phyloP scores from a whole-genome alignment of 2,797 vertebrate genomes.

The Danio aesculapii region DNA sequence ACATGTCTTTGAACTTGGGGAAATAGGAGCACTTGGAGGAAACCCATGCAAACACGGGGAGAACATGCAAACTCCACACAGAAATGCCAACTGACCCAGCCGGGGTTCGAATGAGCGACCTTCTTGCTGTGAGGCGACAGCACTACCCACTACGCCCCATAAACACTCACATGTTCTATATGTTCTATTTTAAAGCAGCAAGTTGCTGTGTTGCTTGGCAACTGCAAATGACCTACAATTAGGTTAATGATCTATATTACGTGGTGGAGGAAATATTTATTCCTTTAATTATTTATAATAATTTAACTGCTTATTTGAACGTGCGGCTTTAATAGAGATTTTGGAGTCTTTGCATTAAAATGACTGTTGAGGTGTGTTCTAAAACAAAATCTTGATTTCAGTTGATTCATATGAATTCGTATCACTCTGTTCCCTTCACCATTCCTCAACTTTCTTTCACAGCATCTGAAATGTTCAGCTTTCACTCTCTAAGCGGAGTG shows the following conservation, averaged over 20 bases:
- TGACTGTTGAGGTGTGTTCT: neutral
- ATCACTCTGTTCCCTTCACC: neutral
- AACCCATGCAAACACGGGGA: too few species aligned
- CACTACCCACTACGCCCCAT: neutral
- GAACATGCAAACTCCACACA: too few species aligned
- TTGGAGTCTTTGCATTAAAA: neutral
- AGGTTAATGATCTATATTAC: neutral
- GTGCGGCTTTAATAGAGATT: neutral
- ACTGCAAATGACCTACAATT: neutral
- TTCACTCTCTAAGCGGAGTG: neutral
- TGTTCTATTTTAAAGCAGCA: neutral
- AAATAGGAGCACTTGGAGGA: too few species aligned
- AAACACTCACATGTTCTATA: neutral
- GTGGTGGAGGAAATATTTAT: neutral
- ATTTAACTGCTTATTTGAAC: neutral
- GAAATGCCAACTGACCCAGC: too few species aligned
- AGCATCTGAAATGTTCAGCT: constrained; percentile 19
- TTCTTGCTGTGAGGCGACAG: too few species aligned
- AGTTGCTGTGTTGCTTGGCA: neutral
- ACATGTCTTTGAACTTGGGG: too few species aligned
- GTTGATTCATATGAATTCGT: neutral
- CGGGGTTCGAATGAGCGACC: too few species aligned
- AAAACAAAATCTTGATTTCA: neutral
- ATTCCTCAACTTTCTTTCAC: constrained; percentile 11
- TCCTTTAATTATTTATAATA: constrained; percentile 3